Evolutionary conservation across 1,140 invertebrate genomes (phyloP), one percentile per base, ranked within the genome.

Genomic region (Lanistes nyassanus): DNA sequence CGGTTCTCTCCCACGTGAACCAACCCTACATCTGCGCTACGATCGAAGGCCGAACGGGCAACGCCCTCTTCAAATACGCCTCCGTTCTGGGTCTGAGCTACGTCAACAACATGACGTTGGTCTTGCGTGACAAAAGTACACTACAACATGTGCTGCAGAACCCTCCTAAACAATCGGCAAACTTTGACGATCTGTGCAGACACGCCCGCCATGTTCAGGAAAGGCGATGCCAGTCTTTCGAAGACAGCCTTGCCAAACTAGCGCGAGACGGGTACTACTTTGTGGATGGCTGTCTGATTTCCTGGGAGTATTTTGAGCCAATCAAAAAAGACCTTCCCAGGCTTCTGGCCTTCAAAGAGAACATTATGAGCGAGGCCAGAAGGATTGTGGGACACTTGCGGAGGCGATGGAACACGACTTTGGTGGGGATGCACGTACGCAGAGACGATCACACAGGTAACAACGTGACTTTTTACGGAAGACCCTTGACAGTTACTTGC

Each of bases 71-170:
- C 68, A 16, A 26, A 29, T 70, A 70, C 47, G 47, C 47, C 29
- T 56, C 68, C 68, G 21, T 70, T 6, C 19, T 70, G 26, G 68
- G 68, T 51, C 31, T 70, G 16, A 55, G 47, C 6, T 51, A 55
- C 31, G 19, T 51, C 68, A 70, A 70, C 68, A 70, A 70, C 68
- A 70, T 70, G 68, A 70, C 68, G 47, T 36, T 70, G 29, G 6
- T 56, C 6, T 51, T 70, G 26, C 31, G 56, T 19, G 68, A 70
- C 51, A 7, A 31, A 23, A 56, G 47, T 31, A 51, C 55, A 21
- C 51, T 70, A 11, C 29, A 3, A 0, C 29, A 70, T 3, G 3
- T 70, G n/a, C 47, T 70, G 51, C 16, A 70, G 31, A 5, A 31
- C 13, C 51, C 68, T 29, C 68, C 68, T 0, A 26, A 9, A 9